Evolutionary conservation across 2,113 vertebrate species (phyloP).

Genomic region (Myotis yumanensis): DNA sequence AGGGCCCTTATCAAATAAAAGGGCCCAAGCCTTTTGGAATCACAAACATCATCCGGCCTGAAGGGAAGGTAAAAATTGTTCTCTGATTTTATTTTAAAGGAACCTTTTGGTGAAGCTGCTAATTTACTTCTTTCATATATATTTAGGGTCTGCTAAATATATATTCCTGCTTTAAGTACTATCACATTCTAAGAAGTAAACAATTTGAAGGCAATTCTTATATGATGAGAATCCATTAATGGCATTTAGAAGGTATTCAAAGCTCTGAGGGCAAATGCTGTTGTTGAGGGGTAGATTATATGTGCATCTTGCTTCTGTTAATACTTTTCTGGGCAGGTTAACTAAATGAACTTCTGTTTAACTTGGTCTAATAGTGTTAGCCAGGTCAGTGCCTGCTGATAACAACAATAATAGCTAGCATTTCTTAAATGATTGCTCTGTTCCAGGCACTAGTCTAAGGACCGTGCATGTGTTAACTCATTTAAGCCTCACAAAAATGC

Average conservation of each 20-base stretch:
- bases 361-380: neutral
- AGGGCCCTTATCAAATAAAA: neutral
- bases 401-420: neutral
- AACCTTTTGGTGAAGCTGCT: neutral
- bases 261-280: neutral
- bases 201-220: neutral
- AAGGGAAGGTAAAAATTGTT: slow-evolving; percentile 61
- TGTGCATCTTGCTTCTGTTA: neutral
- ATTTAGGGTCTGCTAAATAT: neutral
- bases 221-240: neutral
- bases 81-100: neutral
- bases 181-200: slow-evolving; percentile 28
- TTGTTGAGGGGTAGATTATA: neutral
- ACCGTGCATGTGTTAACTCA: neutral
- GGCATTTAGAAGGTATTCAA: slow-evolving; percentile 18
- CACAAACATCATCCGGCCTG: neutral
- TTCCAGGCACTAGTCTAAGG: neutral
- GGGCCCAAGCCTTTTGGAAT: neutral
- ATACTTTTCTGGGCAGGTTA: slow-evolving; percentile 4
- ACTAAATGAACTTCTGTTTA: slow-evolving; percentile 17
- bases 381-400: neutral
- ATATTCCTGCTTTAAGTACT: slow-evolving; percentile 35
- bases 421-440: neutral
- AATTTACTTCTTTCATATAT: neutral
- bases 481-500: neutral